Conservation (phyloP, 1,140 invertebrate genomes). For the Ectropis grisescens region DNA sequence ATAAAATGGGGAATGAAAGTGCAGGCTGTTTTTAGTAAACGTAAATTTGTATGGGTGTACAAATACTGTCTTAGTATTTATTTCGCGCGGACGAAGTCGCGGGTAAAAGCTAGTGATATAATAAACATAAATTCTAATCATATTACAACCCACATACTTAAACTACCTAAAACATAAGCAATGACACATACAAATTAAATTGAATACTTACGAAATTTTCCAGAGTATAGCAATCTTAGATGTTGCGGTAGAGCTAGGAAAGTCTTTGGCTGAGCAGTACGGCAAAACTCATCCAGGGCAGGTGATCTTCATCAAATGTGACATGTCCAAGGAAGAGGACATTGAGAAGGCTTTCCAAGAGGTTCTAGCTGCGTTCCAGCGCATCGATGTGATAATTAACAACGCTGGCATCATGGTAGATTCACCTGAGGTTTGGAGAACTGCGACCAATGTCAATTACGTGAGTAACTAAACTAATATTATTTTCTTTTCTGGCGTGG, state of each 20-base stretch:
- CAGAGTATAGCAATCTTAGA: constrained; percentile 45
- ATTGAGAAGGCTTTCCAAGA: constrained; percentile 72
- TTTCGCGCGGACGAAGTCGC: too few species aligned
- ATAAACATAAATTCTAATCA: too few species aligned
- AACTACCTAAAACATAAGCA: too few species aligned
- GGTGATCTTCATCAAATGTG: constrained; percentile 40
- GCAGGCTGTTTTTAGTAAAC: too few species aligned
- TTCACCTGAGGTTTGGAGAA: constrained; percentile 5
- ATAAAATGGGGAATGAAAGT: too few species aligned
- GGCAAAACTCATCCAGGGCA: constrained; percentile 25
- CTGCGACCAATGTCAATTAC: constrained; percentile 3
- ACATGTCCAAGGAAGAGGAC: too few species aligned
- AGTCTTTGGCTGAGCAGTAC: constrained; percentile 13
- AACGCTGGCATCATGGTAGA: constrained; percentile 9
- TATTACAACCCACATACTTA: too few species aligned
- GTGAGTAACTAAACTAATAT: neutral
- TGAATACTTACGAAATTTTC: too few species aligned
- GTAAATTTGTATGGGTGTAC: too few species aligned
- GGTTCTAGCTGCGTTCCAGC: constrained; percentile 28
- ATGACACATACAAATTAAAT: too few species aligned
- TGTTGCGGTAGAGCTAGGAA: constrained; percentile 23
- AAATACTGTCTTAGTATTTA: too few species aligned
- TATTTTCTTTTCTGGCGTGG: neutral
- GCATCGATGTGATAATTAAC: constrained; percentile 8
- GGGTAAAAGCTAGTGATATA: too few species aligned